A percentile compares a stretch with the other conserved stretches of the same genome.
phyloP scores from a whole-genome alignment of 2,888 invertebrate species.

The Eristalinus aeneus region DNA sequence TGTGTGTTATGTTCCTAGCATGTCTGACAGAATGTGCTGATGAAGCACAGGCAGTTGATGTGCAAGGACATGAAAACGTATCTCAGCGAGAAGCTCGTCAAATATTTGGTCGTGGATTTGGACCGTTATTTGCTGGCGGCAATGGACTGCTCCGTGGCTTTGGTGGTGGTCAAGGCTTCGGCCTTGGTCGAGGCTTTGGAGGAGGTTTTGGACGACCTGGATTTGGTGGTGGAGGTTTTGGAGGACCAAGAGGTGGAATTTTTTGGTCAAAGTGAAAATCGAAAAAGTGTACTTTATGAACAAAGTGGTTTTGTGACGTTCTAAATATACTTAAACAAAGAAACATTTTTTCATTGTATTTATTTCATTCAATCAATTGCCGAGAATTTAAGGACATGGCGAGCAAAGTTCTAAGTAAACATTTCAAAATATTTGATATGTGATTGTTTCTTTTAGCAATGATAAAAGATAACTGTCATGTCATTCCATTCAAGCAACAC shows the following conservation, averaged over 20 bases:
- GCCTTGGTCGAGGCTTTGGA: neutral
- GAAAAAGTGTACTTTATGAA: neutral
- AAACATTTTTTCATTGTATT: no score
- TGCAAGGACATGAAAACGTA: conserved; percentile 21
- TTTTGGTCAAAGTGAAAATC: neutral
- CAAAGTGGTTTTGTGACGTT: neutral
- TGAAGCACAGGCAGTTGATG: neutral
- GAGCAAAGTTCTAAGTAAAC: no score
- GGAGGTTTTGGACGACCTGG: neutral
- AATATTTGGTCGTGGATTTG: neutral
- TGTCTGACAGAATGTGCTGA: neutral
- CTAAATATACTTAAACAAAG: neutral
- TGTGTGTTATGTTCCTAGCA: neutral
- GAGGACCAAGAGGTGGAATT: neutral
- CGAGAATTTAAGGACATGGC: no score
- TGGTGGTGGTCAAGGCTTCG: neutral
- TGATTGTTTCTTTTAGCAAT: no score
- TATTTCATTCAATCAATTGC: no score
- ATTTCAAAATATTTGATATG: no score
- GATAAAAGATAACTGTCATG: no score
- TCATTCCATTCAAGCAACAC: no score
- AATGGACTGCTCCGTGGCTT: neutral
- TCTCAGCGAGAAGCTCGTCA: neutral
- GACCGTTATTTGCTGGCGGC: neutral
- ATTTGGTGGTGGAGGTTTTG: neutral